Evolutionary conservation across 2,797 vertebrate genomes (phyloP).

Genomic region (Premnoplex brunnescens): DNA sequence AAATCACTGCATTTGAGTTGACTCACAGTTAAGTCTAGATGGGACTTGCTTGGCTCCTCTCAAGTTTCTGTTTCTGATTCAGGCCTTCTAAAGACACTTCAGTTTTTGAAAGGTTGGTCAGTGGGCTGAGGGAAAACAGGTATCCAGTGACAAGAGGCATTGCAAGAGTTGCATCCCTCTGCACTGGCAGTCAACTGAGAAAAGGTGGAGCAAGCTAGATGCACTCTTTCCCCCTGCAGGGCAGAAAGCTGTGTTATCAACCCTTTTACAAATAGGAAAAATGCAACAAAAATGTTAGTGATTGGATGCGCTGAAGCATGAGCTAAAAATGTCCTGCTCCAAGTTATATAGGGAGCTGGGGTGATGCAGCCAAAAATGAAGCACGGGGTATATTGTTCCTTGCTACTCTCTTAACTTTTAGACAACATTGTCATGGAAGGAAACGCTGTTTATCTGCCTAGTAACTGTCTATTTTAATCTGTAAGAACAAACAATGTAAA

Average conservation of each 20-base stretch:
- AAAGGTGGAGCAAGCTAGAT: neutral
- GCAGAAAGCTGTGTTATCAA: neutral
- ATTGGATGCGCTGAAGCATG: neutral
- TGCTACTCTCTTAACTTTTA: conserved; percentile 11
- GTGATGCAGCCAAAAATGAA: neutral
- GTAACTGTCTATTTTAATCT: conserved; percentile 66
- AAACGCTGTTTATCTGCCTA: conserved; percentile 57
- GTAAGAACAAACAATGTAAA: conserved; percentile 70
- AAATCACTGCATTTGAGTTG: conserved; percentile 56
- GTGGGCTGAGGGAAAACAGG: neutral
- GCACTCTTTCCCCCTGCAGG: neutral
- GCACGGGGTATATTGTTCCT: neutral
- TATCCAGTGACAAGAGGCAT: neutral
- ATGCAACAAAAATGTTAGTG: neutral
- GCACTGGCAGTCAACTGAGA: neutral
- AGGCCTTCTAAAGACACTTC: neutral
- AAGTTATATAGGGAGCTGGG: neutral
- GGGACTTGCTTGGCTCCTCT: conserved; percentile 20
- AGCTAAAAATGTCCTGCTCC: neutral
- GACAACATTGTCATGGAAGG: conserved; percentile 41
- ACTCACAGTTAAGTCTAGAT: conserved; percentile 47
- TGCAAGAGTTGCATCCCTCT: neutral
- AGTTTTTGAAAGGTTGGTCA: neutral
- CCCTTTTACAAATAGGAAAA: neutral
- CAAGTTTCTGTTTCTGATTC: conserved; percentile 27